These are phyloP conservation scores for Ylistrum balloti DNA, from an alignment of 1,140 invertebrate genomes.

Conservation along the genomic window DNA sequence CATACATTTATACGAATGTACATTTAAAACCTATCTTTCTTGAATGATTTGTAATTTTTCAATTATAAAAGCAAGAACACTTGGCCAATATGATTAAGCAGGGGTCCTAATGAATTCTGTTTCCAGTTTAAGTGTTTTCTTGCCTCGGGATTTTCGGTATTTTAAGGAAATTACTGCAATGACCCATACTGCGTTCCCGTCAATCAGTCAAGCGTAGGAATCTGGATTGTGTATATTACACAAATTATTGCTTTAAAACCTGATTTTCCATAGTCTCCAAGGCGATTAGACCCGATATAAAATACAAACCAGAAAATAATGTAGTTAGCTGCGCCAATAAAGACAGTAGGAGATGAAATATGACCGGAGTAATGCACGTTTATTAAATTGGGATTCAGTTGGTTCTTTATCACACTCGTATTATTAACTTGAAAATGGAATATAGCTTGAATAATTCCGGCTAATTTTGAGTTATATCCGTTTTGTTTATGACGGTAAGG, in stretches of 20 bases:
- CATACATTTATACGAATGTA: slow-evolving; percentile 29
- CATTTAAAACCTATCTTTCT: slow-evolving; percentile 31
- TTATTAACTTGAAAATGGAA: slow-evolving; percentile 64
- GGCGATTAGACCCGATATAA: slow-evolving; percentile 67
- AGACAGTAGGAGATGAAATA: slow-evolving; percentile 65
- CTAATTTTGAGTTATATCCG: slow-evolving; percentile 63
- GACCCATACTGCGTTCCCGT: slow-evolving; percentile 57
- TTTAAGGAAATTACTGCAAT: slow-evolving; percentile 56
- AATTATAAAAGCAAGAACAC: slow-evolving; percentile 29
- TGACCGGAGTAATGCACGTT: slow-evolving; percentile 61
- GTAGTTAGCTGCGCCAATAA: slow-evolving; percentile 65
- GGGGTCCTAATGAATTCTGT: slow-evolving; percentile 32
- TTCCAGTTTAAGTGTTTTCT: slow-evolving; percentile 35
- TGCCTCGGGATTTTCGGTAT: slow-evolving; percentile 50
- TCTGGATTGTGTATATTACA: slow-evolving; percentile 66
- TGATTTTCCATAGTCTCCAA: slow-evolving; percentile 66
- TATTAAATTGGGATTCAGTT: slow-evolving; percentile 65
- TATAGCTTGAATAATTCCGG: slow-evolving; percentile 62
- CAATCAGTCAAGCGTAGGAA: slow-evolving; percentile 56
- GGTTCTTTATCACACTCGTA: slow-evolving; percentile 65
- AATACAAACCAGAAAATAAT: slow-evolving; percentile 67
- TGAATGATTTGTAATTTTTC: slow-evolving; percentile 30
- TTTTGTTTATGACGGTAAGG: slow-evolving; percentile 59
- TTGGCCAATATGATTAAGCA: slow-evolving; percentile 26
- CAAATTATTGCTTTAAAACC: slow-evolving; percentile 68